Evolutionary conservation across 2,888 invertebrate species (phyloP).

Genomic region (Colostygia pectinataria): DNA sequence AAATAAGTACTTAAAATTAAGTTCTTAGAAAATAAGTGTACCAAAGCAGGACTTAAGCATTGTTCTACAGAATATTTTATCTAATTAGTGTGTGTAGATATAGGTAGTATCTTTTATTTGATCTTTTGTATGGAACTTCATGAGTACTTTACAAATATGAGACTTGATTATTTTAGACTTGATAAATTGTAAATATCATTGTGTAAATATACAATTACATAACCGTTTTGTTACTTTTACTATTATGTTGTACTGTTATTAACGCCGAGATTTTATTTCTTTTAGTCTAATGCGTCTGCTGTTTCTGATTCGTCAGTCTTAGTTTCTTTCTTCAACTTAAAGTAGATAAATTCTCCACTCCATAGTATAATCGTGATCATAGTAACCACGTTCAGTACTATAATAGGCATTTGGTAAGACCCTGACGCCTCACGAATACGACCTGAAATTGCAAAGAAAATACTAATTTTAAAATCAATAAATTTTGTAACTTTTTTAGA

Average conservation of each 20-base stretch:
- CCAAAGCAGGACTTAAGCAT: conserved; percentile 52
- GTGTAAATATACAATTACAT: conserved; percentile 34
- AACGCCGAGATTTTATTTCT: conserved; percentile 1
- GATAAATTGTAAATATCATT: conserved; percentile 30
- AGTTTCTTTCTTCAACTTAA: conserved; percentile 54
- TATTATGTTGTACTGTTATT: neutral
- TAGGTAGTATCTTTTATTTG: conserved; percentile 6
- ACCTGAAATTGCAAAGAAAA: conserved; percentile 68
- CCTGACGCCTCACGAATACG: conserved; percentile 84
- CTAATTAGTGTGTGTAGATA: conserved; percentile 3
- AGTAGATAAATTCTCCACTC: conserved; percentile 78
- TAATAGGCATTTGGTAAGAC: conserved; percentile 82
- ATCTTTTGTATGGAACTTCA: conserved; percentile 2
- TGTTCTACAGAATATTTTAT: conserved; percentile 23
- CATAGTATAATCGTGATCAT: conserved; percentile 83
- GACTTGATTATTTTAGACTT: conserved; percentile 29
- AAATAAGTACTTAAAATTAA: conserved; percentile 21
- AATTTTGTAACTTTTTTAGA: too few relatives aligned
- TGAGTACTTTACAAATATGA: conserved; percentile 22
- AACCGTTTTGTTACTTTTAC: conserved; percentile 2
- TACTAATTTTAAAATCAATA: too few relatives aligned
- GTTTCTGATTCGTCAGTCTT: conserved; percentile 35
- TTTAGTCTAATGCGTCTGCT: conserved; percentile 2
- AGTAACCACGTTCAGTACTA: conserved; percentile 84
- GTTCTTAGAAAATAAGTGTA: conserved; percentile 43